These are phyloP conservation scores for Octodonta nipae DNA, from an alignment of 2,888 invertebrate genomes.

Conservation along the genomic window DNA sequence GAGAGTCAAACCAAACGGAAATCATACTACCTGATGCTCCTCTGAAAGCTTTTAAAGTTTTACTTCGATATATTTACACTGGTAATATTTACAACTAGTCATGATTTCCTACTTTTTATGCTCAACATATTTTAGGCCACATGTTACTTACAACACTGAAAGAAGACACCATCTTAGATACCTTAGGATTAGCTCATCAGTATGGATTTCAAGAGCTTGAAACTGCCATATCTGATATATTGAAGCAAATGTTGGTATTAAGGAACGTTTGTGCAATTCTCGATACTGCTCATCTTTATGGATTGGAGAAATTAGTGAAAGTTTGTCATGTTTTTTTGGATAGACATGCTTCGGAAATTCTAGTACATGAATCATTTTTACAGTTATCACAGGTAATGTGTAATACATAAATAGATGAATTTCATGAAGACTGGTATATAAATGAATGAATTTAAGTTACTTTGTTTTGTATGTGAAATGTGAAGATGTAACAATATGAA, in stretches of 20 bases:
- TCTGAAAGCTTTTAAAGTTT: constrained; percentile 70
- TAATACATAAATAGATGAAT: too few species aligned
- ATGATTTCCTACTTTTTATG: neutral
- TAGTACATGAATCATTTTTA: constrained; percentile 72
- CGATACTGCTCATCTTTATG: constrained; percentile 73
- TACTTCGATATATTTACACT: constrained; percentile 90
- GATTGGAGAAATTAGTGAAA: constrained; percentile 50
- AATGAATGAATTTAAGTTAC: too few species aligned
- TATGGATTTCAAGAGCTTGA: constrained; percentile 91
- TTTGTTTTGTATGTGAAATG: too few species aligned
- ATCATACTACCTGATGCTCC: constrained; percentile 76
- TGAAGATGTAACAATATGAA: too few species aligned
- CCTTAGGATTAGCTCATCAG: constrained; percentile 80
- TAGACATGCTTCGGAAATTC: constrained; percentile 70
- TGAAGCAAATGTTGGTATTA: constrained; percentile 74
- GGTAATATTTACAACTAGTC: too few species aligned
- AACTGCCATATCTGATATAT: constrained; percentile 80
- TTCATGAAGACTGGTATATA: too few species aligned
- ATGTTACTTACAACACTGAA: constrained; percentile 53
- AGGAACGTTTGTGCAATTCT: constrained; percentile 89
- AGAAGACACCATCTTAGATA: constrained; percentile 57
- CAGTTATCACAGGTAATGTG: constrained; percentile 59
- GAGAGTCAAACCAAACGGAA: constrained; percentile 61
- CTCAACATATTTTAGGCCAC: constrained; percentile 38
- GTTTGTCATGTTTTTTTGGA: constrained; percentile 88